These are phyloP conservation scores for Misgurnus anguillicaudatus DNA, from an alignment of 2,113 vertebrate genomes.

Conservation along the genomic window DNA sequence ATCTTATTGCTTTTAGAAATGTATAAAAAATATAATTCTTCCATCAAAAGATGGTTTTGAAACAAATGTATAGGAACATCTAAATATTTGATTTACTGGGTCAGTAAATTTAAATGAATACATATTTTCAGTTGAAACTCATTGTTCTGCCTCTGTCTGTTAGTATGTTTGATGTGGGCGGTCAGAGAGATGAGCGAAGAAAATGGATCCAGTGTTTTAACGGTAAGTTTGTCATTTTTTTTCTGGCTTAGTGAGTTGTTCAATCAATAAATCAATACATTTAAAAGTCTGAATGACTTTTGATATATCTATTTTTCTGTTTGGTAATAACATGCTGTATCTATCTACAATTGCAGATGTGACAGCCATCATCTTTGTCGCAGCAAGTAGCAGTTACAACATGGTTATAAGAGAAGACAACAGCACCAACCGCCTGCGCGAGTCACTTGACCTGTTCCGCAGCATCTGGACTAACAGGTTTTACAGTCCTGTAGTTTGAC, in stretches of 20 bases:
- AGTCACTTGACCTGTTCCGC: slow-evolving; percentile 94
- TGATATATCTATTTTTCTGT: neutral
- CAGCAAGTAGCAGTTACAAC: slow-evolving; percentile 98
- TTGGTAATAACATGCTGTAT: neutral
- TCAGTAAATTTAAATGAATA: neutral
- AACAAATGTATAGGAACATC: too few species aligned
- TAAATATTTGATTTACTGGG: neutral
- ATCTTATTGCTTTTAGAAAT: too few species aligned
- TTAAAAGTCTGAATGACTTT: slow-evolving; percentile 3
- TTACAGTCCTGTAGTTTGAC: neutral
- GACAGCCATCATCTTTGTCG: slow-evolving; percentile 97
- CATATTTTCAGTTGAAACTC: neutral
- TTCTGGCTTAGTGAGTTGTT: neutral
- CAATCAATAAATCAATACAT: neutral
- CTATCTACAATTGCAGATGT: slow-evolving; percentile 78
- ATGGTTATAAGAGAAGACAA: slow-evolving; percentile 99
- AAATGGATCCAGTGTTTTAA: slow-evolving; percentile 99
- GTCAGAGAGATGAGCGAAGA: slow-evolving; percentile 95
- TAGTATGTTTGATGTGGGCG: slow-evolving; percentile 99
- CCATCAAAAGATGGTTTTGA: too few species aligned
- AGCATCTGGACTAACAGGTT: slow-evolving; percentile 98
- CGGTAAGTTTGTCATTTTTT: slow-evolving; percentile 77
- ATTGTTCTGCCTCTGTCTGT: slow-evolving; percentile 39
- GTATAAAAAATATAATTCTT: too few species aligned
- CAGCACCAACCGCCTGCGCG: slow-evolving; percentile 92